Evolutionary conservation across 2,888 invertebrate genomes (phyloP), one percentile per base, ranked within the genome.

Genomic region (Stomorhina lunata): DNA sequence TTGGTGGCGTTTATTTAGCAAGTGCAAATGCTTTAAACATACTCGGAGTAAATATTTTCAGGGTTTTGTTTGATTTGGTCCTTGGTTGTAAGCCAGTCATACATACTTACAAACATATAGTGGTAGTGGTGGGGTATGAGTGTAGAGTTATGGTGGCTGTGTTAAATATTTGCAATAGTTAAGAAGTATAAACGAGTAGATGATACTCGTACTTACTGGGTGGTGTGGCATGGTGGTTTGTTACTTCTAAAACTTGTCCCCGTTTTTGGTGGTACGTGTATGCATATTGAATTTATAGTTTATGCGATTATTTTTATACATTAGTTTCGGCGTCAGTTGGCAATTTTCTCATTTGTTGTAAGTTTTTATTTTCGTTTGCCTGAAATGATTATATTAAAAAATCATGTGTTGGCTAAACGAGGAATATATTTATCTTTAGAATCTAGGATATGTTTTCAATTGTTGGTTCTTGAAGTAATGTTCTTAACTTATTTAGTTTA

Each of bases 231-330:
- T 84, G 78, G 75, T 84, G 80, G 77, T 65, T 65, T 69, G 34
- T 75, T 57, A 48, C 27, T 93, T 93, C 86, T 86, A 86, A 79
- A 86, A 86, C 43, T 82, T 87, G 80, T 68, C 40, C 29, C 29
- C 50, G 37, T 22, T 3, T n/a, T 17, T 1, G 10, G 29, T 6
- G 6, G 9, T 68, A 43, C 65, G 29, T 59, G 66, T 75, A 71
- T 82, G 75, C 80, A 82, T 82, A 82, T 82, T 80, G 82, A 82
- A 80, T 82, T 82, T 66, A 82, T 82, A 82, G 82, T 82, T 82
- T 75, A 80, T 76, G 82, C 79, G 40, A 82, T 78, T 61, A 79
- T 79, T 78, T 75, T 78, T 71, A 69, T 61, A 73, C 37, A 76
- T 73, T 81, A 69, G 81, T 73, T 80, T 55, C 81, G 81, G 77